Evolutionary conservation across 2,888 invertebrate genomes (phyloP), one percentile per base, ranked within the genome.

Genomic region (Scaptomyza caliginosa): DNA sequence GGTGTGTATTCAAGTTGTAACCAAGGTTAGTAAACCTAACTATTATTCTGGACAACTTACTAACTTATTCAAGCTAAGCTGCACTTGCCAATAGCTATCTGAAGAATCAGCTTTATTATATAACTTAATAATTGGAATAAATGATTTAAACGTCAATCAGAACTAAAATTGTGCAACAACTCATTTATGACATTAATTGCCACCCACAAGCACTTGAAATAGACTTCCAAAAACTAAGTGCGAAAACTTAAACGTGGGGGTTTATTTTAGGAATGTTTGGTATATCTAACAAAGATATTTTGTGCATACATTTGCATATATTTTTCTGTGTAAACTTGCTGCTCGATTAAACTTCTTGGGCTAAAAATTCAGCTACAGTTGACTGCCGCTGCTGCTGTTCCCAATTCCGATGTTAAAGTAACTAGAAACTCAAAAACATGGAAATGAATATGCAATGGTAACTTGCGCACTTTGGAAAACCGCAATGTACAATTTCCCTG

Each of bases 401-500:
- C 16, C 2, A 13, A 32, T 32, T 28, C 43, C 26, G 43, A 30
- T 39, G 63, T 48, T 48, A 40, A 48, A 24, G 21, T 42, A 50
- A 56, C n/a, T 21, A 39, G 57, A 43, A 65, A 68, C 63, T 73
- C 23, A 51, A 55, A 57, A 67, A 78, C 88, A 78, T 62, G 74
- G 28, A 72, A 80, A 86, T 82, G 88, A 88, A 82, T 82, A 82
- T 82, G 88, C 86, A 88, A 73, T 70, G 80, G 60, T 58, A 62
- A 57, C 63, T 56, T 63, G 59, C 51, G 58, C 56, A 52, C 59
- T 85, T 78, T 34, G 54, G 11, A 65, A 49, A 68, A 78, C 83
- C 86, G 66, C 88, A 87, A 58, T 65, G 68, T 66, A 69, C 81
- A 88, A 86, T 83, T 86, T 86, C 65, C 79, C 62, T 59, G 52